Evolutionary conservation across 2,797 vertebrate genomes (phyloP), one percentile per base, ranked within the genome.

Genomic region (Urophycis tenuis): DNA sequence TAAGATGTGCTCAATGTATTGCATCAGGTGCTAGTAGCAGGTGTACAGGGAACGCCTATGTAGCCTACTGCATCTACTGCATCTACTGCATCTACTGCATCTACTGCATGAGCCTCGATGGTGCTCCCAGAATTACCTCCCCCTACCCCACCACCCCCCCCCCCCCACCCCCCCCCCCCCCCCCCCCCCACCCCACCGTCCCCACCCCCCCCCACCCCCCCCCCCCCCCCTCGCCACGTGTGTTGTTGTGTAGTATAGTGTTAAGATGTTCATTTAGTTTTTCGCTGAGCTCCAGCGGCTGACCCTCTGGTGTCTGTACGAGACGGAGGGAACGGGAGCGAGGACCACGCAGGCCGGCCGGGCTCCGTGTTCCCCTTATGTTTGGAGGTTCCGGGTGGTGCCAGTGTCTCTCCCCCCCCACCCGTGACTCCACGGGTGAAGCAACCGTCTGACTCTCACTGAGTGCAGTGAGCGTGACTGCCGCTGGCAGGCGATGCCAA

Each of bases 221-320:
- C n/a, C n/a, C n/a, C n/a, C n/a, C n/a, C n/a, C n/a, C n/a, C 9
- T 22, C 30, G 29, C 45, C 73, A 29, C 45, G 33, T 8, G n/a
- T 75, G 74, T n/a, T 75, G 74, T 35, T 25, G 53, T 8, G n/a
- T 29, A 9, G 53, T 64, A n/a, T 64, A 2, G 41, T 19, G 9
- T 25, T 2, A 64, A 25, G n/a, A 29, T n/a, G n/a, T n/a, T n/a
- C n/a, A n/a, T n/a, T n/a, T n/a, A n/a, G n/a, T n/a, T n/a, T n/a
- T n/a, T n/a, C n/a, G 75, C 74, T 86, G 82, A 74, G 67, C 78
- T 12, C 88, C 85, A 89, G 89, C 88, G 87, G 78, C 71, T 83
- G 85, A 81, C 67, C 79, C 74, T 81, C 81, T n/a, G 78, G 74
- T 86, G 81, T 87, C 86, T 88, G 87, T 41, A 78, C 64, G 84